Conservation (phyloP, 53 echinoderm and acorn worm species). For the Hippasteria phrygiana region DNA sequence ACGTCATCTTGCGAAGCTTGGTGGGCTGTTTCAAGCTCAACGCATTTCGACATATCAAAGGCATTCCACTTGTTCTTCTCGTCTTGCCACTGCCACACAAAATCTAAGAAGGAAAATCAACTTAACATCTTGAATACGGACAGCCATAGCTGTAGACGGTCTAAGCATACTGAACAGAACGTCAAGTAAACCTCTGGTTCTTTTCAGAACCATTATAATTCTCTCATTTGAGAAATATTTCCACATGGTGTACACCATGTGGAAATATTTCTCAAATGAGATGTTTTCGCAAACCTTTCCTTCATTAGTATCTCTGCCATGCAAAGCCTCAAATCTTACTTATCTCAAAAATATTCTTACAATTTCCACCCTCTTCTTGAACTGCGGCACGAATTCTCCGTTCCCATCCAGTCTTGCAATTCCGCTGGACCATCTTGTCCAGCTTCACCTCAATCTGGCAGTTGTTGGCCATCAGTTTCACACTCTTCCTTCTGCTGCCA, state of each 20-base stretch:
- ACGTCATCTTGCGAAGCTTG: slow-evolving; percentile 59
- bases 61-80: slow-evolving; percentile 88
- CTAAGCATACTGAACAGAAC: no score
- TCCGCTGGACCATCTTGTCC: slow-evolving; percentile 89
- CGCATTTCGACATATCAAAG: slow-evolving; percentile 64
- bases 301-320: no score
- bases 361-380: slow-evolving; percentile 68
- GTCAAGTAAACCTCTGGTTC: no score
- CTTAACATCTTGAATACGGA: no score
- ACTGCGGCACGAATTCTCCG: slow-evolving; percentile 76
- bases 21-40: slow-evolving; percentile 69
- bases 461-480: slow-evolving; percentile 62
- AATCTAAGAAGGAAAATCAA: slow-evolving; percentile 56
- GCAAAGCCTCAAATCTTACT: no score
- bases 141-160: no score
- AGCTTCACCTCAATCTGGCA: slow-evolving; percentile 76
- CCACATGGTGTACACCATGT: no score
- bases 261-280: no score
- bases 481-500: slow-evolving; percentile 42
- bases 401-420: slow-evolving; percentile 91
- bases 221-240: no score
- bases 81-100: slow-evolving; percentile 96
- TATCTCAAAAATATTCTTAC: slow-evolving; percentile 63
- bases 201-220: no score
- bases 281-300: no score